Evolutionary conservation across 1,140 invertebrate genomes (phyloP).

Genomic region (Drosophila rufa): DNA sequence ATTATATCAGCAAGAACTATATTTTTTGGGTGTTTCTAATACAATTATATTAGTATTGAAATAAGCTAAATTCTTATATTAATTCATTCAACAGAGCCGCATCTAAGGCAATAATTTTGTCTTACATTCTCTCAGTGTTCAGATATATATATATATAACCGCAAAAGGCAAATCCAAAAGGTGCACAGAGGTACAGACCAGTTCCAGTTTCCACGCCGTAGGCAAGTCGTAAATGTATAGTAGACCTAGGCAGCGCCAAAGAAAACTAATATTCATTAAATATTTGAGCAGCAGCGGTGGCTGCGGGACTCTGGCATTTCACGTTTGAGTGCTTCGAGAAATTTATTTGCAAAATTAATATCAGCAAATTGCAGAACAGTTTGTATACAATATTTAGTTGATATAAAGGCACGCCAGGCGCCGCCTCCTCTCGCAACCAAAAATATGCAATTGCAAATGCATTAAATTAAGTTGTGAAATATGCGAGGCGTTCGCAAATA

Average conservation of each 20-base stretch:
- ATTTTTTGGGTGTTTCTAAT: background rate
- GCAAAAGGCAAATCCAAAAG: constrained; percentile 32
- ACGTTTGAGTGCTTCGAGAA: constrained; percentile 72
- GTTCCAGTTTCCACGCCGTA: constrained; percentile 6
- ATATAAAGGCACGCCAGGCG: constrained; percentile 10
- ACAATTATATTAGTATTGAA: too few species aligned
- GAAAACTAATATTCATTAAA: constrained; percentile 79
- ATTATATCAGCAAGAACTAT: background rate
- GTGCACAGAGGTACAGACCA: constrained; percentile 1
- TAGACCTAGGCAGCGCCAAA: constrained; percentile 39
- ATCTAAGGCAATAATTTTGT: too few species aligned
- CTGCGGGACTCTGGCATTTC: constrained; percentile 47
- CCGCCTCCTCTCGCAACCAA: constrained; percentile 5
- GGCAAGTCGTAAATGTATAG: constrained; percentile 48
- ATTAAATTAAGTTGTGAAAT: constrained; percentile 79
- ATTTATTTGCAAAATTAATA: constrained; percentile 76
- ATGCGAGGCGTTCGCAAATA: constrained; percentile 34
- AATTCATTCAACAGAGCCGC: background rate
- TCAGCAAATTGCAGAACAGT: constrained; percentile 65
- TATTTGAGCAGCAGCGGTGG: constrained; percentile 60
- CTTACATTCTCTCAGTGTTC: background rate
- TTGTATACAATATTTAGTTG: constrained; percentile 54
- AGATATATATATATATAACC: constrained; percentile 13
- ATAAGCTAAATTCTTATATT: background rate
- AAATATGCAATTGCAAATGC: constrained; percentile 62